These are phyloP conservation scores for Campoplex capitator DNA, from an alignment of 2,888 invertebrate genomes.

Conservation along the genomic window DNA sequence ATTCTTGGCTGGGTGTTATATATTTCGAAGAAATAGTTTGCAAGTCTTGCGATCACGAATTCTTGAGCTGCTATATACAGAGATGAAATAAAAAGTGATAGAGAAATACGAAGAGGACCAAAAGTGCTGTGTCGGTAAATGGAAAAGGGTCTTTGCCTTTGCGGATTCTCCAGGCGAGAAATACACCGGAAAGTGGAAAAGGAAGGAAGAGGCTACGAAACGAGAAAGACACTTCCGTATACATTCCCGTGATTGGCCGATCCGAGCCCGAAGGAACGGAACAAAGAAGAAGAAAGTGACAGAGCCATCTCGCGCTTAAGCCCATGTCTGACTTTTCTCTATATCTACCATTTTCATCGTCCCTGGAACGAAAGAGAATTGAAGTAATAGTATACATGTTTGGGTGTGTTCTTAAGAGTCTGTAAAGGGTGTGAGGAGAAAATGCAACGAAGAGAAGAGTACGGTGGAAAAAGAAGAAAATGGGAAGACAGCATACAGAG, in stretches of 20 bases:
- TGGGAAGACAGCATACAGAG: background rate
- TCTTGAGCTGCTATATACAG: background rate
- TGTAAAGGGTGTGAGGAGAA: slow-evolving; percentile 30
- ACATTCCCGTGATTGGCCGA: slow-evolving; percentile 19
- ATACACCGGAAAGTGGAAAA: slow-evolving; percentile 43
- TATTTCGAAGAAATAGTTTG: slow-evolving; percentile 1
- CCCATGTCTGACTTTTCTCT: background rate
- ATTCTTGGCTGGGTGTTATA: background rate
- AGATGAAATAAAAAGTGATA: background rate
- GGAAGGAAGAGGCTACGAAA: slow-evolving; percentile 40
- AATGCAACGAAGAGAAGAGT: slow-evolving; percentile 29
- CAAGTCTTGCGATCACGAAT: background rate
- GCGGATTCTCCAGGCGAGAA: slow-evolving; percentile 50
- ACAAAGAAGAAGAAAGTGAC: background rate
- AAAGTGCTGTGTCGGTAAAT: background rate
- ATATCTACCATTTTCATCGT: slow-evolving; percentile 31
- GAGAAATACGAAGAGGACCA: background rate
- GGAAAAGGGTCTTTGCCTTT: slow-evolving; percentile 28
- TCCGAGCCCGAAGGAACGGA: background rate
- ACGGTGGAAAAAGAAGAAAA: background rate
- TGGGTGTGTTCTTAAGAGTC: slow-evolving; percentile 18
- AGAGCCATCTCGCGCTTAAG: slow-evolving; percentile 7
- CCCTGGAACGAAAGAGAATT: slow-evolving; percentile 30
- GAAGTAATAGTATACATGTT: slow-evolving; percentile 27
- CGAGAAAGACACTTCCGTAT: slow-evolving; percentile 51